Percentiles rank a stretch among this genome's conserved stretches.
Conservation (phyloP, 2,113 vertebrate species). For the Balaenoptera acutorostrata region DNA sequence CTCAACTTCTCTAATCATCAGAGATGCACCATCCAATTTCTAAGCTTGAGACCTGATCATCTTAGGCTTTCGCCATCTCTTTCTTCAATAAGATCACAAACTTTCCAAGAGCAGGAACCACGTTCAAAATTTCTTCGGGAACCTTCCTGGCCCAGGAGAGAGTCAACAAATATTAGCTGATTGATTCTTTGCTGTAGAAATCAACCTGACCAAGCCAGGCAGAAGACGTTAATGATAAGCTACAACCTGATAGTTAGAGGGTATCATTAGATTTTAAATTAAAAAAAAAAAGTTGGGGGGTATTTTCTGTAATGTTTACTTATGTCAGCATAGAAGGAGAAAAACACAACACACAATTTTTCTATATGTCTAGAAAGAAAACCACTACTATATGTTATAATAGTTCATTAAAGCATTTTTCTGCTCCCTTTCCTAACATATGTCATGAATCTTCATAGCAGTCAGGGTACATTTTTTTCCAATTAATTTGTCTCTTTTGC, state of each 20-base stretch:
- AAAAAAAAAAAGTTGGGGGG: background rate
- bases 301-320: conserved; percentile 8
- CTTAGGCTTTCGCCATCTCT: background rate
- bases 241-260: background rate
- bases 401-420: conserved; percentile 38
- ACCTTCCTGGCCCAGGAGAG: background rate
- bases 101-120: background rate
- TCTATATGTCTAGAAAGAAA: conserved; percentile 14
- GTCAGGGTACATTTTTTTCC: conserved; percentile 36
- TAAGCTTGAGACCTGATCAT: background rate
- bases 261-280: conserved; percentile 8
- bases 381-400: background rate
- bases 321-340: background rate
- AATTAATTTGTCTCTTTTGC: conserved; percentile 62
- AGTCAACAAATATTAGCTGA: background rate
- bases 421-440: background rate
- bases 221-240: background rate
- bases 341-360: conserved; percentile 6
- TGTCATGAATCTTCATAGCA: conserved; percentile 58
- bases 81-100: background rate
- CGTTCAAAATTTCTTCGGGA: background rate
- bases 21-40: background rate
- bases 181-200: conserved; percentile 15
- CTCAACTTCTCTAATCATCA: background rate
- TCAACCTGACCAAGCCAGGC: background rate